Percentiles rank a stretch among this genome's conserved stretches.
phyloP scores from a whole-genome alignment of 2,888 invertebrate genomes.

The Ptychoptera albimana region DNA sequence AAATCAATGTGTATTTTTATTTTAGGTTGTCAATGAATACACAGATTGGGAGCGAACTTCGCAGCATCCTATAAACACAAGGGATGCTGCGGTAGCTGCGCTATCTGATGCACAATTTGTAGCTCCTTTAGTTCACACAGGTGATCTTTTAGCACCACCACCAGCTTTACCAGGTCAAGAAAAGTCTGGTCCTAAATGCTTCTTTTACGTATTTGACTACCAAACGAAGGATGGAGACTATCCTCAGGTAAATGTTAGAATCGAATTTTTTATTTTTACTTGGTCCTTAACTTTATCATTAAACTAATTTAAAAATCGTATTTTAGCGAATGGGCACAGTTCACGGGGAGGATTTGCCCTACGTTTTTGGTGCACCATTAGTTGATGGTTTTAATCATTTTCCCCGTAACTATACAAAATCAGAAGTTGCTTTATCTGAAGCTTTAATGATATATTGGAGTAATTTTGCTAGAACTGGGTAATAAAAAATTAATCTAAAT shows the following conservation, averaged over 20 bases:
- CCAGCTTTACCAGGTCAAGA: conserved; percentile 39
- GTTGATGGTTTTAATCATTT: conserved; percentile 69
- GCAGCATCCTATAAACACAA: conserved; percentile 73
- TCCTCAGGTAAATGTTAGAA: conserved; percentile 45
- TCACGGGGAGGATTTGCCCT: conserved; percentile 82
- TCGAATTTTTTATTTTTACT: conserved; percentile 8
- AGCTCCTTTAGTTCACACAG: conserved; percentile 75
- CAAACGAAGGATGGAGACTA: conserved; percentile 81
- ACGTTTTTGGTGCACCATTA: conserved; percentile 80
- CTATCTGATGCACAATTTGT: conserved; percentile 89
- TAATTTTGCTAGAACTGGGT: conserved; percentile 82
- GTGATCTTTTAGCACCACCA: conserved; percentile 59
- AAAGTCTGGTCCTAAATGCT: conserved; percentile 56
- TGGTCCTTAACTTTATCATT: conserved; percentile 13
- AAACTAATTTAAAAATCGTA: background rate
- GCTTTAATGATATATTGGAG: conserved; percentile 76
- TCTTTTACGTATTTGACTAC: conserved; percentile 84
- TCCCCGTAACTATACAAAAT: conserved; percentile 73
- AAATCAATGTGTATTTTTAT: background rate
- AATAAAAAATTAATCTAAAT: conserved; percentile 29
- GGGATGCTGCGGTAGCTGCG: conserved; percentile 80
- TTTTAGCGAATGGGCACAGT: conserved; percentile 75
- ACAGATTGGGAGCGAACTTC: conserved; percentile 94
- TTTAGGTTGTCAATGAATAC: conserved; percentile 70
- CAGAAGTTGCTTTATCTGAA: conserved; percentile 72